Base-by-base conservation (phyloP, 2,888 invertebrate species). In the Drosophila prostipennis region DNA sequence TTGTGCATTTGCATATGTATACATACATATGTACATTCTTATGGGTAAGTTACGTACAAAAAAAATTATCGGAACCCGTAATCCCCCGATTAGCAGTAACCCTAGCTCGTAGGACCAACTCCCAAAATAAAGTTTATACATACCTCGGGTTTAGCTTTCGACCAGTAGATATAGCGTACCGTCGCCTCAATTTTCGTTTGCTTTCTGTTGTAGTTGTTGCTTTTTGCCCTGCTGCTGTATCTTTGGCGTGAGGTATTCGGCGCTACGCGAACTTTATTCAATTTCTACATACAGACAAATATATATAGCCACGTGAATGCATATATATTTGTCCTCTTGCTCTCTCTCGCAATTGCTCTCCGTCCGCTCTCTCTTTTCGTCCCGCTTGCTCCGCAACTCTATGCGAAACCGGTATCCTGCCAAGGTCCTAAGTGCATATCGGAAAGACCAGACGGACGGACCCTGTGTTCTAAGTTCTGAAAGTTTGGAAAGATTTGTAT, bases 341-440 rank as follows among this genome's bases (percentile, higher is more conserved):
- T 63, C 64, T 64, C 65, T 67, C 64, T 45, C 11, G 32, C 45
- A 40, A 16, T 43, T 32, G 16, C 61, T 61, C 61, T 61, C 61
- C 13, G 54, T 14, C 29, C 52, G 54, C 54, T 13, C 46, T n/a
- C 58, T 52, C 43, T 46, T 57, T 53, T 37, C 14, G 5, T 68
- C 32, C 36, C 34, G 32, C 69, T 59, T 42, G 29, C 55, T 39
- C 48, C n/a, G 39, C 46, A 40, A 34, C 39, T 56, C 32, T 52
- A 52, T 59, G 36, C 40, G 29, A 87, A 87, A 82, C 82, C 82
- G 82, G 82, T 82, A 82, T 84, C 84, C 81, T 81, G 74, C 65
- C 78, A 70, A 74, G 59, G 72, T 69, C 60, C 72, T 68, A 45
- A 70, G 40, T 40, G 34, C 67, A 45, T 70, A 10, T 45, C 36